Evolutionary conservation across 2,888 invertebrate genomes (phyloP).

Genomic region (Apotomis turbidana): DNA sequence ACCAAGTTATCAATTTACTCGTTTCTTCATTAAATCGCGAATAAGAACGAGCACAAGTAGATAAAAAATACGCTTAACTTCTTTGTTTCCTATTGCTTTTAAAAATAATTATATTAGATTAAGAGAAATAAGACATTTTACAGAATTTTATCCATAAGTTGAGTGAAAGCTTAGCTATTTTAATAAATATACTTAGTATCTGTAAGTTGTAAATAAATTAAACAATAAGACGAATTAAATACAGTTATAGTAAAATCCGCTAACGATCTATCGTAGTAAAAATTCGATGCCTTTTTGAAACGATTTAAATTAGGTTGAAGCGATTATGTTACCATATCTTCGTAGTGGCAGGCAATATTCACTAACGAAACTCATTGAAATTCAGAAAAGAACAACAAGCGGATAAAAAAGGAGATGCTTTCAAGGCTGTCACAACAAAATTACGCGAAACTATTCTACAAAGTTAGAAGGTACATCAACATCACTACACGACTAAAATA

Average conservation of each 20-base stretch:
- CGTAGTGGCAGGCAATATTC: constrained; percentile 12
- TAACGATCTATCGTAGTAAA: constrained; percentile 12
- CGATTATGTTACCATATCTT: neutral
- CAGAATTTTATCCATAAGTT: constrained; percentile 40
- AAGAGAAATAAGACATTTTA: constrained; percentile 40
- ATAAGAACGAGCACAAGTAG: constrained; percentile 55
- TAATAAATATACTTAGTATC: constrained; percentile 17
- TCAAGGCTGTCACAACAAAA: too few species aligned
- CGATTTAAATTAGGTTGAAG: constrained; percentile 1
- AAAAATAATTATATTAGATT: constrained; percentile 35
- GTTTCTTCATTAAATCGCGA: constrained; percentile 48
- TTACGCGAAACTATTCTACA: too few species aligned
- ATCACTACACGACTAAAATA: too few species aligned
- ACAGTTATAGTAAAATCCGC: constrained; percentile 23
- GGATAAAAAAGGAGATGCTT: too few species aligned
- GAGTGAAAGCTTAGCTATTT: constrained; percentile 44
- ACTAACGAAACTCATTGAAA: neutral
- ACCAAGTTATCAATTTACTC: constrained; percentile 19
- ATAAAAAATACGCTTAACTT: constrained; percentile 58
- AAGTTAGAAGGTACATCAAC: too few species aligned
- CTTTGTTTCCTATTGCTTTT: constrained; percentile 53
- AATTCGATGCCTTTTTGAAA: constrained; percentile 12
- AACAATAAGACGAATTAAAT: constrained; percentile 46
- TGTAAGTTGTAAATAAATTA: constrained; percentile 48
- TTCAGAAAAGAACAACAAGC: too few species aligned